Conservation (phyloP, 2,113 vertebrate genomes). For the Pungitius pungitius region DNA sequence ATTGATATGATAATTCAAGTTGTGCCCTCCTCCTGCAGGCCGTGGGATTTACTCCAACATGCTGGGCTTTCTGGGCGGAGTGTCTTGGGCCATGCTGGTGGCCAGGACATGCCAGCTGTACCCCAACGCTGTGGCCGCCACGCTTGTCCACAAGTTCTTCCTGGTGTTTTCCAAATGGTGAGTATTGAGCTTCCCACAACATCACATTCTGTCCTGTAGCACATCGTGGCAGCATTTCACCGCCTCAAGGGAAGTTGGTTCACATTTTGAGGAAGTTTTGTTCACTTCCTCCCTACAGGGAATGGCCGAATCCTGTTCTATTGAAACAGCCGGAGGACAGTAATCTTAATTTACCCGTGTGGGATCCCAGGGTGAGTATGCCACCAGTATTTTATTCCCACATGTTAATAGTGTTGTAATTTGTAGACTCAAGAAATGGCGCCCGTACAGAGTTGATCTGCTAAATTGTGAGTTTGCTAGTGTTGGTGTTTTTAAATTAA, state of each 20-base stretch:
- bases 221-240: conserved; percentile 19
- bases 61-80: conserved; percentile 95
- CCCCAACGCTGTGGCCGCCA: conserved; percentile 93
- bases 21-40: conserved; percentile 72
- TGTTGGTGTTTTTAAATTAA: neutral
- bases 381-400: neutral
- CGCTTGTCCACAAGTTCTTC: conserved; percentile 97
- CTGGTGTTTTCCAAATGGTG: conserved; percentile 97
- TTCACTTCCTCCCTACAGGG: conserved; percentile 76
- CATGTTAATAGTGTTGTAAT: neutral
- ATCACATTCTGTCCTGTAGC: neutral
- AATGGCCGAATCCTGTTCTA: conserved; percentile 96
- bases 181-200: conserved; percentile 50
- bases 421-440: neutral
- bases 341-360: conserved; percentile 94
- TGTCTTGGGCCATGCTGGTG: conserved; percentile 98
- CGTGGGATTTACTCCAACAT: conserved; percentile 98
- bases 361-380: conserved; percentile 93
- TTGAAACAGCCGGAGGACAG: conserved; percentile 95
- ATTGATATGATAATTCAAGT: neutral
- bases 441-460: conserved; percentile 1
- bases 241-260: accelerated
- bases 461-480: neutral
- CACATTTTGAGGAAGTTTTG: neutral
- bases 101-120: conserved; percentile 96